These are phyloP conservation scores for Schizaphis graminum DNA, from an alignment of 2,888 invertebrate genomes.

Conservation along the genomic window DNA sequence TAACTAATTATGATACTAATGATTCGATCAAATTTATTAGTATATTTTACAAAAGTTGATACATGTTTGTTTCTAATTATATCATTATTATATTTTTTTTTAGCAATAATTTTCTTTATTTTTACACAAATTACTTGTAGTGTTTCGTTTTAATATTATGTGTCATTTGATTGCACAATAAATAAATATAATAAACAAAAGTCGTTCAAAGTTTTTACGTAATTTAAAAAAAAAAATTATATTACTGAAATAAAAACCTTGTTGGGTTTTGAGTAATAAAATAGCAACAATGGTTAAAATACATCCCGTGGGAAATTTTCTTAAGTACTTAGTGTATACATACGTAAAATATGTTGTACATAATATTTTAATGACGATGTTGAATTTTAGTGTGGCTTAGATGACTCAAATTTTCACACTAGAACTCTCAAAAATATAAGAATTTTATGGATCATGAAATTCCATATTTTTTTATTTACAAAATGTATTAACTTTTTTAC, in stretches of 20 bases:
- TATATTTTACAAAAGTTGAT: neutral
- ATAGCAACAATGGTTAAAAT: conserved; percentile 36
- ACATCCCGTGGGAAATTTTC: conserved; percentile 54
- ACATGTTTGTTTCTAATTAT: neutral
- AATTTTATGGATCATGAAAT: conserved; percentile 36
- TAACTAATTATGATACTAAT: neutral
- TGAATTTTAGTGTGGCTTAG: conserved; percentile 8
- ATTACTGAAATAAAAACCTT: conserved; percentile 32
- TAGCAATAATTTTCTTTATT: neutral
- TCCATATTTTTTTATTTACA: neutral
- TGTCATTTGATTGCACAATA: conserved; percentile 28
- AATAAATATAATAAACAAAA: conserved; percentile 30
- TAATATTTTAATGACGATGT: conserved; percentile 28
- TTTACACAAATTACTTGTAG: neutral
- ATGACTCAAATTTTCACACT: conserved; percentile 16
- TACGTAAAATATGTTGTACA: conserved; percentile 37
- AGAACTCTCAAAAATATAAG: neutral
- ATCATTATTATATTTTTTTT: neutral
- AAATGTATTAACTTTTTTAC: conserved; percentile 14
- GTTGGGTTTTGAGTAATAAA: conserved; percentile 40
- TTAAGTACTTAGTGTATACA: neutral
- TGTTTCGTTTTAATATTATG: neutral
- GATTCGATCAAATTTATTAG: neutral
- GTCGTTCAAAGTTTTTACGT: conserved; percentile 39
- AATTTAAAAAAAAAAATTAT: conserved; percentile 20